A percentile compares a stretch with the other conserved stretches of the same genome.
These are phyloP conservation scores for Trematomus bernacchii DNA, from an alignment of 2,797 vertebrate species.

Conservation along the genomic window DNA sequence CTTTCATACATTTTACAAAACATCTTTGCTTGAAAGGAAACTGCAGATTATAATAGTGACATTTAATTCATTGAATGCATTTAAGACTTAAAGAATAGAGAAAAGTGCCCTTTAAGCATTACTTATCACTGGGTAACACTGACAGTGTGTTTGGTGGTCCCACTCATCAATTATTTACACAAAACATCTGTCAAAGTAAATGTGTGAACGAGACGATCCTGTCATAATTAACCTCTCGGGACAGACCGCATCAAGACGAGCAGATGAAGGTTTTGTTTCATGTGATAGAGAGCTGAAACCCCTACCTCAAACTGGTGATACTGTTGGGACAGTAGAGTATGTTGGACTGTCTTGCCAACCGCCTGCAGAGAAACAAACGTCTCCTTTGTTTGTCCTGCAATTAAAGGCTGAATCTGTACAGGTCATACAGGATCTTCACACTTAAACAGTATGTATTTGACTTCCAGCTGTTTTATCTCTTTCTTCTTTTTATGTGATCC, in stretches of 20 bases:
- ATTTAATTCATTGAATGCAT: background rate
- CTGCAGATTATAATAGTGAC: background rate
- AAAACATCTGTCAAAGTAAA: constrained; percentile 46
- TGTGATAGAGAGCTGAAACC: background rate
- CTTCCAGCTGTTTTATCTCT: background rate
- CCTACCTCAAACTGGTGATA: background rate
- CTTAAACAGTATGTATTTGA: background rate
- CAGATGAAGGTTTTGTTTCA: background rate
- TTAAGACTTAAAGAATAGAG: background rate
- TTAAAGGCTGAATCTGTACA: background rate
- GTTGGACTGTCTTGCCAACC: background rate
- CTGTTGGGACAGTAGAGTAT: background rate
- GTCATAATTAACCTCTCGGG: constrained; percentile 13
- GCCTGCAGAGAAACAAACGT: background rate
- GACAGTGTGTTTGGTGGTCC: background rate
- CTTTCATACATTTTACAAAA: background rate
- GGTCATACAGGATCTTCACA: background rate
- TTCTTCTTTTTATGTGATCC: background rate
- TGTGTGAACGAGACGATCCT: constrained; percentile 9
- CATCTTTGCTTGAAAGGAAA: background rate
- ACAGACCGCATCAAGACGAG: background rate
- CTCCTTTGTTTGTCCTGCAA: background rate
- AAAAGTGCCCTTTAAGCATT: background rate
- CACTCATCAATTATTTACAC: constrained; percentile 42
- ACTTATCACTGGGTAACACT: background rate